These are phyloP conservation scores for Steinernema carpocapsae DNA, from an alignment of 2,888 invertebrate genomes.

Conservation along the genomic window DNA sequence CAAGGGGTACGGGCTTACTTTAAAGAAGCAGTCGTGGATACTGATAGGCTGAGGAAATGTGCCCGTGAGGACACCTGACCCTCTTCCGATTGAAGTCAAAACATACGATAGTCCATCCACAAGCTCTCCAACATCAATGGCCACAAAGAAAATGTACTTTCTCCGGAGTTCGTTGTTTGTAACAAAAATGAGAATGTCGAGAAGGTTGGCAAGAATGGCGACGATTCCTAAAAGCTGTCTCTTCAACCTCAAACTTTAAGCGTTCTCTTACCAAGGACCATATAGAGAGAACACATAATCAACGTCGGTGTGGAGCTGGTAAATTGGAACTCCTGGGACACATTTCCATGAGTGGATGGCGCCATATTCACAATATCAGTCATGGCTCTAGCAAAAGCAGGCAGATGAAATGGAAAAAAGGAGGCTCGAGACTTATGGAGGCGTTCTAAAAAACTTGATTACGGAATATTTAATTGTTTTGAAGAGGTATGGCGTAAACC, in stretches of 20 bases:
- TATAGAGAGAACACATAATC: slow-evolving; percentile 1
- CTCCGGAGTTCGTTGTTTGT: slow-evolving; percentile 47
- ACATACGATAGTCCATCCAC: slow-evolving; percentile 51
- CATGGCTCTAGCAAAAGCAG: neutral
- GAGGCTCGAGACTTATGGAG: neutral
- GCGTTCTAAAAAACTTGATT: too few species aligned
- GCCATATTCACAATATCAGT: neutral
- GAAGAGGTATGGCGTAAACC: neutral
- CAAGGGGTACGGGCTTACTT: neutral
- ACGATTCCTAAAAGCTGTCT: slow-evolving; percentile 38
- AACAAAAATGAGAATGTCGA: slow-evolving; percentile 47
- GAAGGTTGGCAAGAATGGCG: slow-evolving; percentile 43
- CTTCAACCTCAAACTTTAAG: too few species aligned
- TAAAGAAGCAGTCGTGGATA: slow-evolving; percentile 41
- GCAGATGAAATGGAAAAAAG: neutral
- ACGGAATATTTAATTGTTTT: neutral
- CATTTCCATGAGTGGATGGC: neutral
- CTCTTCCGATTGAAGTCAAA: slow-evolving; percentile 41
- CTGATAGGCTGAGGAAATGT: slow-evolving; percentile 36
- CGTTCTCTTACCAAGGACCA: neutral
- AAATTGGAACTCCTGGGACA: neutral
- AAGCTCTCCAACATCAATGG: slow-evolving; percentile 55
- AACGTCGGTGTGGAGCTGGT: neutral
- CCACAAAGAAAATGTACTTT: slow-evolving; percentile 53
- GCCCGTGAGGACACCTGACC: slow-evolving; percentile 38